These are phyloP conservation scores for Caradrina clavipalpis DNA, from an alignment of 2,888 invertebrate species.

Conservation along the genomic window DNA sequence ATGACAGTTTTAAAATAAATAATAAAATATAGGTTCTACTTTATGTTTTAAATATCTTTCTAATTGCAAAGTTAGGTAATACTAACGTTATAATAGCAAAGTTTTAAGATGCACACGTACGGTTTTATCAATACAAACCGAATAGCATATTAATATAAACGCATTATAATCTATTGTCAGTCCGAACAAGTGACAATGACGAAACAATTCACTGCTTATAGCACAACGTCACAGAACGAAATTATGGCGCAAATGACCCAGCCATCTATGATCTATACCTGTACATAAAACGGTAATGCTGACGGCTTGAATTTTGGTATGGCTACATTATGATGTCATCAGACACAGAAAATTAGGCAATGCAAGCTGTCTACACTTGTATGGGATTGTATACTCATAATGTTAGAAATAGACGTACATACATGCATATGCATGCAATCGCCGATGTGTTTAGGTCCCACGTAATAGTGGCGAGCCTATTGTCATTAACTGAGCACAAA, in stretches of 20 bases:
- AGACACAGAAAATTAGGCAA: background rate
- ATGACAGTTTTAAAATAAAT: background rate
- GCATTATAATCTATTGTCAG: slow-evolving; percentile 45
- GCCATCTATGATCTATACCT: slow-evolving; percentile 25
- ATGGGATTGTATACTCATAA: background rate
- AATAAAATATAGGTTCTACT: background rate
- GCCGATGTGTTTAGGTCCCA: too few relatives aligned
- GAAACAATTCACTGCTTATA: slow-evolving; percentile 27
- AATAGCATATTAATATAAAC: slow-evolving; percentile 8
- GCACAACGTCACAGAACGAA: slow-evolving; percentile 19
- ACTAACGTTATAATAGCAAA: background rate
- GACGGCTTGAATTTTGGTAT: background rate
- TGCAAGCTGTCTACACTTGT: background rate
- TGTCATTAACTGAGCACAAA: too few relatives aligned
- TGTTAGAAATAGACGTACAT: background rate
- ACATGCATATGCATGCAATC: too few relatives aligned
- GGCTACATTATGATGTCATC: slow-evolving; percentile 25
- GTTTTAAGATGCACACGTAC: slow-evolving; percentile 4
- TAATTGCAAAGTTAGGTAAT: background rate
- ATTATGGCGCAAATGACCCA: slow-evolving; percentile 23
- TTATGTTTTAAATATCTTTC: background rate
- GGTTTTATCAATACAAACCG: slow-evolving; percentile 9
- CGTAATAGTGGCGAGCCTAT: too few relatives aligned
- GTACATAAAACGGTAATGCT: slow-evolving; percentile 5
- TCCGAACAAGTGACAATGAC: slow-evolving; percentile 42